Evolutionary conservation across 2,113 vertebrate species (phyloP).

Genomic region (Labeo catla): DNA sequence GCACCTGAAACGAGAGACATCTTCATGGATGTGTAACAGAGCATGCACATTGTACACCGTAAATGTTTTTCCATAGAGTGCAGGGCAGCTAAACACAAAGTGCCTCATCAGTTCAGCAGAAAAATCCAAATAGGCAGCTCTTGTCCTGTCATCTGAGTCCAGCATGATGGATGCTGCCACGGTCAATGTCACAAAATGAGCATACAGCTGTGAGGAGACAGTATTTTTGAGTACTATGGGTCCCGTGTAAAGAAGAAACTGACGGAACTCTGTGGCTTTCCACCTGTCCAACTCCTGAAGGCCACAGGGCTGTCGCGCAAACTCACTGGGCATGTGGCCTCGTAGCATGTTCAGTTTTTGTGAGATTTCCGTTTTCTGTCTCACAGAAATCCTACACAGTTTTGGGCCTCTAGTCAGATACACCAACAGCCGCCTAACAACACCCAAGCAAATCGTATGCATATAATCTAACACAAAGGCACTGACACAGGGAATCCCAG

Average conservation of each 20-base stretch:
- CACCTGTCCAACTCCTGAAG: constrained; percentile 19
- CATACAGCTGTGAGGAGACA: neutral
- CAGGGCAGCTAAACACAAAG: no score
- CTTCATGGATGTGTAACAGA: no score
- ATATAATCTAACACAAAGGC: constrained; percentile 40
- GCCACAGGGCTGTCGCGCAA: constrained; percentile 34
- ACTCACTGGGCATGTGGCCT: constrained; percentile 32
- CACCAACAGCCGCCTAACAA: constrained; percentile 12
- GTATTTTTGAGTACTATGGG: no score
- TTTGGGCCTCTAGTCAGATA: constrained; percentile 29
- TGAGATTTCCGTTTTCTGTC: constrained; percentile 22
- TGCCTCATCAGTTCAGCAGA: no score
- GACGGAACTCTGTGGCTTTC: constrained; percentile 27
- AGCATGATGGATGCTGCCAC: neutral
- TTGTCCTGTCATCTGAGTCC: no score
- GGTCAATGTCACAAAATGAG: constrained; percentile 7
- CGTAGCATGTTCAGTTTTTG: constrained; percentile 12
- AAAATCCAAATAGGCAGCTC: no score
- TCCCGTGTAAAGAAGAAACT: neutral
- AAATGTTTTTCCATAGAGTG: no score
- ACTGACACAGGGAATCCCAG: constrained; percentile 42
- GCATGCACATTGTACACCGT: no score
- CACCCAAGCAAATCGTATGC: constrained; percentile 50
- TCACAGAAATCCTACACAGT: constrained; percentile 30
- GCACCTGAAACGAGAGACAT: no score